Percentiles rank a stretch among this genome's conserved stretches.
Conservation (phyloP, 2,113 vertebrate genomes). For the Psammodynastes pulverulentus region DNA sequence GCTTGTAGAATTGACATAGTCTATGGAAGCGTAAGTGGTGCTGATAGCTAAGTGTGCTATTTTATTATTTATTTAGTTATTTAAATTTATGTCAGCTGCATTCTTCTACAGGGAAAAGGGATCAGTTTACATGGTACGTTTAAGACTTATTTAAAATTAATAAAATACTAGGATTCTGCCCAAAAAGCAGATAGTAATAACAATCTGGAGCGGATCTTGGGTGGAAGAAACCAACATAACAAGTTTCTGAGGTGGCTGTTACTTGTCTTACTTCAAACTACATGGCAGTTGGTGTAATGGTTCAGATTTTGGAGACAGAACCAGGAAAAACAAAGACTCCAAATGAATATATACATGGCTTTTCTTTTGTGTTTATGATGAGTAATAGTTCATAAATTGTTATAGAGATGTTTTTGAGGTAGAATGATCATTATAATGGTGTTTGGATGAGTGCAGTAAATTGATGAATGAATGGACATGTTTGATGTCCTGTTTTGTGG, state of each 20-base stretch:
- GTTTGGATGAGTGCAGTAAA: too few species aligned
- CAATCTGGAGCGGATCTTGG: not conserved
- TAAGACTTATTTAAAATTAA: not conserved
- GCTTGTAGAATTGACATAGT: not conserved
- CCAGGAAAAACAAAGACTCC: not conserved
- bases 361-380: too few species aligned
- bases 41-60: not conserved
- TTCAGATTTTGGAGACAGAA: not conserved
- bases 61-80: not conserved
- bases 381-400: too few species aligned
- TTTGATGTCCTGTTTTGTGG: too few species aligned
- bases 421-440: too few species aligned
- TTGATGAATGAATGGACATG: too few species aligned
- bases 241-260: not conserved
- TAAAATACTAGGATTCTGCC: not conserved
- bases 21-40: not conserved
- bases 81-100: not conserved
- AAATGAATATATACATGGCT: not conserved
- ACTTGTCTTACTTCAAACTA: not conserved
- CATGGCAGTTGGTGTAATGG: not conserved
- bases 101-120: not conserved
- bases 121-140: not conserved
- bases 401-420: too few species aligned
- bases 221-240: not conserved
- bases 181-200: not conserved